Conservation (phyloP, 1,140 invertebrate species). For the Pseudomyrmex cubaensis region DNA sequence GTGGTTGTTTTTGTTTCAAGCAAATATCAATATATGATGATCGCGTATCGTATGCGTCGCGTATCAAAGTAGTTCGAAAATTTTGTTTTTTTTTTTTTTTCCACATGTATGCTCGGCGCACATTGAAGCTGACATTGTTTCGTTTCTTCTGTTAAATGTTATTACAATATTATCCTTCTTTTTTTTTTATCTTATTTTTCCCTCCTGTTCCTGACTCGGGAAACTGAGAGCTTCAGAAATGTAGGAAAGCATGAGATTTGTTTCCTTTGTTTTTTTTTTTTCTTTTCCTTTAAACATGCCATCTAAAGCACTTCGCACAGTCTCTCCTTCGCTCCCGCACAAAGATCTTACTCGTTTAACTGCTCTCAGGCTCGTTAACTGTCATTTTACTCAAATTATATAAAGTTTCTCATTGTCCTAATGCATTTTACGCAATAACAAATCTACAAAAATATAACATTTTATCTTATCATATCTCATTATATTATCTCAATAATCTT, state of each 20-base stretch:
- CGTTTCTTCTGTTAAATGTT: conserved; percentile 24
- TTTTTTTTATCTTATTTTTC: neutral
- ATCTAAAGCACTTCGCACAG: conserved; percentile 76
- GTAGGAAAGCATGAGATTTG: conserved; percentile 63
- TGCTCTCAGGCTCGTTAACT: conserved; percentile 67
- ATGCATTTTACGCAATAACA: conserved; percentile 85
- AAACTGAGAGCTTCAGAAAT: conserved; percentile 66
- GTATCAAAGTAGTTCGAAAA: conserved; percentile 20
- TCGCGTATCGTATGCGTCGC: conserved; percentile 55
- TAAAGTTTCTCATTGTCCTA: conserved; percentile 83
- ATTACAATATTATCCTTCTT: conserved; percentile 11
- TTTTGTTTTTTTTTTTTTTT: conserved; percentile 34
- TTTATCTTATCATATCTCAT: conserved; percentile 78
- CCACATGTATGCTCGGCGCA: conserved; percentile 57
- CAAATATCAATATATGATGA: conserved; percentile 23
- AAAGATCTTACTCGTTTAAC: conserved; percentile 55
- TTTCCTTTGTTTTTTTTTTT: conserved; percentile 28
- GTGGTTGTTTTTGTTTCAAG: conserved; percentile 9
- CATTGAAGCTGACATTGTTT: conserved; percentile 65
- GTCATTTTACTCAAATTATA: conserved; percentile 76
- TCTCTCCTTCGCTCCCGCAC: conserved; percentile 38
- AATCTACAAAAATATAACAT: conserved; percentile 86
- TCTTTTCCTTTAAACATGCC: conserved; percentile 67
- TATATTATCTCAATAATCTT: conserved; percentile 81
- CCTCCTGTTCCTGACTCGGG: conserved; percentile 6